phyloP scores from a whole-genome alignment of 2,113 vertebrate species.

The Gila orcuttii region DNA sequence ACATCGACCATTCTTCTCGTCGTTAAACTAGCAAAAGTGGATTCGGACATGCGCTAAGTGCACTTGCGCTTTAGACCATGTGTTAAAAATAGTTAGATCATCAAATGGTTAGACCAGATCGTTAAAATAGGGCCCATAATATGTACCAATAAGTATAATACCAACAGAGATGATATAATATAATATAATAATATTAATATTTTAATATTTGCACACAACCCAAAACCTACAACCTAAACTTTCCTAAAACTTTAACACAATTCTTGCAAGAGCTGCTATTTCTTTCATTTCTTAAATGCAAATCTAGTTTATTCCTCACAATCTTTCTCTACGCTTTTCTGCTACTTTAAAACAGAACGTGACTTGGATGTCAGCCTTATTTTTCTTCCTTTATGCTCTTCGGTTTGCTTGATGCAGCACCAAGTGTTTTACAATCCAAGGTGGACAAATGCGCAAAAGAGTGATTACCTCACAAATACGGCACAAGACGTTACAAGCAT shows the following conservation, averaged over 20 bases:
- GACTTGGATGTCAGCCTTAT: not conserved
- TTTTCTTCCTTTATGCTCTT: not conserved
- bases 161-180: not conserved
- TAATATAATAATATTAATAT: too few species aligned
- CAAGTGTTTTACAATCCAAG: constrained; percentile 15
- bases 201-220: not conserved
- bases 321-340: not conserved
- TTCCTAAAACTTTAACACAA: not conserved
- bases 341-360: not conserved
- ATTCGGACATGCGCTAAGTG: too few species aligned
- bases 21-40: too few species aligned
- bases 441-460: not conserved
- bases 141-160: not conserved
- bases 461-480: not conserved
- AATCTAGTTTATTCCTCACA: not conserved
- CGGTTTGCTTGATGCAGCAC: constrained; percentile 6
- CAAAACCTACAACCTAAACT: not conserved
- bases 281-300: not conserved
- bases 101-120: too few species aligned
- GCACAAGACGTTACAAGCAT: not conserved
- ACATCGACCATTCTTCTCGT: too few species aligned
- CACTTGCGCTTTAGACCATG: too few species aligned
- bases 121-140: too few species aligned
- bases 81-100: too few species aligned
- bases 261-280: not conserved